These are phyloP conservation scores for Melolontha melolontha DNA, from an alignment of 2,888 invertebrate genomes.

Conservation along the genomic window DNA sequence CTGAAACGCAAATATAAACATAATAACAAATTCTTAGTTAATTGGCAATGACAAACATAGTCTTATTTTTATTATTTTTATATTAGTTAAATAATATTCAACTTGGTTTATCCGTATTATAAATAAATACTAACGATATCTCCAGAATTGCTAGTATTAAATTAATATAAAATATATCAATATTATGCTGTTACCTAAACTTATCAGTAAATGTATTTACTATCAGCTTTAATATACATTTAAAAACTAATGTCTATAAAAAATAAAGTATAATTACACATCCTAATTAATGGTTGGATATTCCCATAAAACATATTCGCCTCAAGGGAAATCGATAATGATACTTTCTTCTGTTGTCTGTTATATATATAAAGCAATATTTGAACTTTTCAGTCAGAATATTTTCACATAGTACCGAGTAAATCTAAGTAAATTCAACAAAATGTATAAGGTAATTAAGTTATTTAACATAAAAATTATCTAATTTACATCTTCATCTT, in stretches of 20 bases:
- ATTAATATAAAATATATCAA: no score
- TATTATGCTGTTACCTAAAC: no score
- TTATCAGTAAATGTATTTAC: not conserved
- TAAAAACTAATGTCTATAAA: not conserved
- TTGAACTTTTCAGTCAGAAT: not conserved
- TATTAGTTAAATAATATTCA: no score
- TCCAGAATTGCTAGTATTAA: no score
- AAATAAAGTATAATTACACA: not conserved
- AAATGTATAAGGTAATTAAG: constrained; percentile 20
- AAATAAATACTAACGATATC: no score
- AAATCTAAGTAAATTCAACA: not conserved
- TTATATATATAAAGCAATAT: constrained; percentile 21
- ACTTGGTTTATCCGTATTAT: no score
- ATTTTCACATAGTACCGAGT: not conserved
- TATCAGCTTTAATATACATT: not conserved
- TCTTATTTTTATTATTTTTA: no score
- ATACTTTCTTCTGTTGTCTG: constrained; percentile 1
- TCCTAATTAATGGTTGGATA: constrained; percentile 18
- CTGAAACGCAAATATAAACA: no score
- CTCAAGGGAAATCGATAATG: constrained; percentile 23
- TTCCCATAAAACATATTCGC: constrained; percentile 18
- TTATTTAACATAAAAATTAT: not conserved
- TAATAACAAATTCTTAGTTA: no score
- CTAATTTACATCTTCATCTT: no score
- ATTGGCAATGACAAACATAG: no score